Conservation (phyloP, 2,888 invertebrate genomes). For the Oscheius sp. region DNA sequence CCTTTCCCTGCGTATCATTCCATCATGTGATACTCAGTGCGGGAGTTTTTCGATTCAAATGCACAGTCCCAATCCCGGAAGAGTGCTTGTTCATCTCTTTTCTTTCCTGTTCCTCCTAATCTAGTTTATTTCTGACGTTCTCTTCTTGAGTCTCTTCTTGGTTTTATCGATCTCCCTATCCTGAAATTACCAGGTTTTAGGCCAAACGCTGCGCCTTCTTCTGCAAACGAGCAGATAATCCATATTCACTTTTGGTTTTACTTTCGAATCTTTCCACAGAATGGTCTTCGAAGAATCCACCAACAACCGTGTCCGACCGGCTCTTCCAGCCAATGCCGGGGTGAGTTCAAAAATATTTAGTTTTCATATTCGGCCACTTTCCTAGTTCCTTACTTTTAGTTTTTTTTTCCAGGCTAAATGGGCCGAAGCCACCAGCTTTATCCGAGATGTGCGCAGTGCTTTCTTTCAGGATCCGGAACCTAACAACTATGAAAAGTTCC, state of each 20-base stretch:
- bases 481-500: slow-evolving; percentile 15
- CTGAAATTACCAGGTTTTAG: slow-evolving; percentile 1
- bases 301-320: neutral
- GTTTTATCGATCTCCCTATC: slow-evolving; percentile 9
- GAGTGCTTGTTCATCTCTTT: neutral
- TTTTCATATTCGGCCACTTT: neutral
- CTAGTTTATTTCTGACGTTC: neutral
- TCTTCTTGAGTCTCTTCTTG: neutral
- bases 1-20: slow-evolving; percentile 27
- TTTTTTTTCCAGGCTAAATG: slow-evolving; percentile 8
- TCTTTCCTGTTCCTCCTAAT: neutral
- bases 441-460: slow-evolving; percentile 13
- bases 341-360: neutral
- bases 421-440: slow-evolving; percentile 18
- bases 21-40: slow-evolving; percentile 15
- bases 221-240: neutral
- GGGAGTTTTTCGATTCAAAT: neutral
- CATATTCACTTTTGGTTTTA: neutral
- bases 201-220: neutral
- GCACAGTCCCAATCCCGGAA: too few relatives aligned
- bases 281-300: slow-evolving; percentile 21
- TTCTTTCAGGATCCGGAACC: neutral
- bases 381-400: neutral
- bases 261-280: neutral
- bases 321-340: slow-evolving; percentile 5